Base-by-base conservation (phyloP, 2,797 vertebrate genomes). In the Lateolabrax maculatus region DNA sequence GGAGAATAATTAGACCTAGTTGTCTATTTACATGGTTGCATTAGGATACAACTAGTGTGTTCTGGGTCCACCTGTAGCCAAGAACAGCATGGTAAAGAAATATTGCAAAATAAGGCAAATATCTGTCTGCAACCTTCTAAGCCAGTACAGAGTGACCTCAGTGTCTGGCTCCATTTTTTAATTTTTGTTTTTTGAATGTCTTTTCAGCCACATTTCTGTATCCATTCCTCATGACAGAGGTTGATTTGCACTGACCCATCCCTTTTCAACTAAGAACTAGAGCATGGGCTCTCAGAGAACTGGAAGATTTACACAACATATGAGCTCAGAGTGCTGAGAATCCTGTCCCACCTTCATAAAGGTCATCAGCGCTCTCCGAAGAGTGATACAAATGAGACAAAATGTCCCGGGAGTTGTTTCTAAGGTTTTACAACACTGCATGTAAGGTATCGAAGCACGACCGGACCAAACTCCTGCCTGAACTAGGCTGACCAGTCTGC, bases 1-100 rank as follows among this genome's bases (percentile, higher is more conserved):
- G 71, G 21, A 37, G 58, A 81, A 78, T 65, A 72, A 80, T 77
- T 52, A 77, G 11, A 84, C 16, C 49, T 77, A 73, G 79, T 81
- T 77, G 51, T 89, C 60, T 74, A 2, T 63, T 12, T 75, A 62
- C 57, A 77, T 67, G 41, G 13, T 57, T 62, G 29, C 53, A 44
- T 66, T 8, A 77, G 53, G 52, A 46, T 16, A 25, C 37, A 81
- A 51, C 27, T 18, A 6, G 23, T 56, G 56, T 61, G 44, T 70
- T 43, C 37, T 31, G 65, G 53, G 65, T 52, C 21, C 19, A 53
- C 31, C 12, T 1, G 1, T 1, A 48, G 8, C 10, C 23, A 25
- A 25, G 64, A 44, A 27, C 6, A 44, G 6, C 3, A 31, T 11
- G 15, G 19, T 16, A 43, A 56, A 39, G 7, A 43, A 41, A 29